These are phyloP conservation scores for Sebastes steindachneri DNA, from an alignment of 2,797 vertebrate species.

Conservation along the genomic window DNA sequence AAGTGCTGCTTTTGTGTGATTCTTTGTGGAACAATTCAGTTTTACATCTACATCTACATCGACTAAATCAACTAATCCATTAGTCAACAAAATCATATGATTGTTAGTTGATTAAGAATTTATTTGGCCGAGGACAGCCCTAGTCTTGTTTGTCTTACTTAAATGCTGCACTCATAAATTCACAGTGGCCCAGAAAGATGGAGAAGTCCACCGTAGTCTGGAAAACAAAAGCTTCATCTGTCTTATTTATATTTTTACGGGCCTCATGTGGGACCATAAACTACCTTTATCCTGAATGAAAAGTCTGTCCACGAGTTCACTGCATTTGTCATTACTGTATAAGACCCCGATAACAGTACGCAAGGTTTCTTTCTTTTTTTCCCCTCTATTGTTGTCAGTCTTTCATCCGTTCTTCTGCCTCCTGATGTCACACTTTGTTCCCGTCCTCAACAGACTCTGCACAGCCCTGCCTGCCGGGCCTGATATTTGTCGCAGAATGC, in stretches of 20 bases:
- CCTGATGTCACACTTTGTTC: slow-evolving; percentile 32
- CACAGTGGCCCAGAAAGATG: not conserved
- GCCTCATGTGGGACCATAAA: slow-evolving; percentile 1
- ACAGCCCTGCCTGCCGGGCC: slow-evolving; percentile 19
- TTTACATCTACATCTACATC: too few species aligned
- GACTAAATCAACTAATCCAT: too few species aligned
- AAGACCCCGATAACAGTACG: not conserved
- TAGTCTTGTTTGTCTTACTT: not conserved
- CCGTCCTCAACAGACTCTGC: not conserved
- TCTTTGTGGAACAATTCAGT: fast-evolving
- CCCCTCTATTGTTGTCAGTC: too few species aligned
- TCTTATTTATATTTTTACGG: not conserved
- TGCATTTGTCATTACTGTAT: not conserved
- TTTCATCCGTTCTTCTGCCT: not conserved
- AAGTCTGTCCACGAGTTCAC: not conserved
- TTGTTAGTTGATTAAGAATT: fast-evolving
- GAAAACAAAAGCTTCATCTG: slow-evolving; percentile 1
- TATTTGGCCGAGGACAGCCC: too few species aligned
- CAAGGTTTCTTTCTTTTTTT: not conserved
- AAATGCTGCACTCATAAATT: not conserved
- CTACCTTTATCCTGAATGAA: slow-evolving; percentile 9
- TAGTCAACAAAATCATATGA: fast-evolving
- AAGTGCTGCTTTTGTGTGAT: fast-evolving
- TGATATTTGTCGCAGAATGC: slow-evolving; percentile 37
- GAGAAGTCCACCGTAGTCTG: not conserved